Percentiles rank a stretch among this genome's conserved stretches.
Conservation (phyloP, 2,113 vertebrate genomes). For the Pagrus major region DNA sequence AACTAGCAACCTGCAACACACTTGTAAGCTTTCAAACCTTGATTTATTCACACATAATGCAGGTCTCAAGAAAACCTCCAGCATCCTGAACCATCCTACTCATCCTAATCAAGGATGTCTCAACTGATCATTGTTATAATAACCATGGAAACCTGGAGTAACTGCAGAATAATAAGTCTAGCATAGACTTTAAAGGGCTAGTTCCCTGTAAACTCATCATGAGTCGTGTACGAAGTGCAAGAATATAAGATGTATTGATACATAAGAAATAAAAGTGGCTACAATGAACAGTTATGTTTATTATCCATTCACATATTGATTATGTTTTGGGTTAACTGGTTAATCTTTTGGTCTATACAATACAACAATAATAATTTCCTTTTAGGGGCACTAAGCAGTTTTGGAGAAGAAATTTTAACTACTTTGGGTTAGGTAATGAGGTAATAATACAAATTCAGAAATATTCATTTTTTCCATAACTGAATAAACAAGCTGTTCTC, state of each 20-base stretch:
- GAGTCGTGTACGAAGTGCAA: no score
- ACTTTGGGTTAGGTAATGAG: no score
- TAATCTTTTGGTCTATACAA: not conserved
- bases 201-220: not conserved
- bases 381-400: no score
- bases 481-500: no score
- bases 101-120: no score
- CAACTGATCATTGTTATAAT: not conserved
- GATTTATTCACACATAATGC: not conserved
- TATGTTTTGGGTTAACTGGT: not conserved
- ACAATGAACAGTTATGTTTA: not conserved
- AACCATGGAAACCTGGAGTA: not conserved
- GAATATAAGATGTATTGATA: not conserved
- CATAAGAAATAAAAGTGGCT: not conserved
- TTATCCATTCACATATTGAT: not conserved
- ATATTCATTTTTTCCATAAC: no score
- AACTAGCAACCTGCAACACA: not conserved
- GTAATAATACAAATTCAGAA: no score
- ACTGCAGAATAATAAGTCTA: not conserved
- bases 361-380: not conserved
- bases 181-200: not conserved
- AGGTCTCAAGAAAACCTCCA: not conserved
- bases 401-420: no score
- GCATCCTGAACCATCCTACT: not conserved
- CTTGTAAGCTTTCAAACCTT: not conserved